Evolutionary conservation across 2,888 invertebrate genomes (phyloP).

Genomic region (Caenorhabditis uteleia): DNA sequence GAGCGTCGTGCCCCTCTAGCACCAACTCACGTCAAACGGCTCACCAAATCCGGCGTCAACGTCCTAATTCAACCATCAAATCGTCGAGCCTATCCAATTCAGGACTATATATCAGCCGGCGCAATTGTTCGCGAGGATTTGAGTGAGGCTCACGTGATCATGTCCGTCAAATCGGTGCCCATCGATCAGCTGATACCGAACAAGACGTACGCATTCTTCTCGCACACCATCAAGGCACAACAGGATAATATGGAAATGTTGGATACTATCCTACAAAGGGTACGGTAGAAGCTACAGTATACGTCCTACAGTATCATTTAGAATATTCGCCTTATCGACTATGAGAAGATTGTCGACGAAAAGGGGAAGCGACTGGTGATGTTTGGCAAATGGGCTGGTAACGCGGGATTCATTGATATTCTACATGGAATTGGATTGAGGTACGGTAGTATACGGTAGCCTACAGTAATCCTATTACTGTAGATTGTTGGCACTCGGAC

Average conservation of each 20-base stretch:
- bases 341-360: constrained; percentile 91
- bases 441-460: background rate
- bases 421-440: constrained; percentile 93
- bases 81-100: constrained; percentile 94
- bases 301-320: constrained; percentile 64
- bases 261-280: constrained; percentile 88
- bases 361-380: constrained; percentile 90
- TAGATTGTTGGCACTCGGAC: constrained; percentile 88
- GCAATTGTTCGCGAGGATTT: constrained; percentile 94
- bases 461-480: constrained; percentile 75
- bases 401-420: constrained; percentile 96
- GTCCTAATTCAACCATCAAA: constrained; percentile 98
- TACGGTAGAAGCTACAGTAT: constrained; percentile 34
- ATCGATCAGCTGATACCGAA: constrained; percentile 89
- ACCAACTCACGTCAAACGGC: constrained; percentile 85
- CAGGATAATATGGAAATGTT: constrained; percentile 95
- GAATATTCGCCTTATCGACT: constrained; percentile 94
- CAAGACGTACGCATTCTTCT: constrained; percentile 98
- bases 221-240: constrained; percentile 98
- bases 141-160: constrained; percentile 91
- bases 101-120: constrained; percentile 89
- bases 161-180: constrained; percentile 90
- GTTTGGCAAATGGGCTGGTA: constrained; percentile 95
- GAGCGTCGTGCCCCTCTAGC: constrained; percentile 88
- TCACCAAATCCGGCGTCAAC: constrained; percentile 86